Percentiles rank a stretch among this genome's conserved stretches.
phyloP scores from a whole-genome alignment of 2,888 invertebrate species.

The Pimpla rufipes region DNA sequence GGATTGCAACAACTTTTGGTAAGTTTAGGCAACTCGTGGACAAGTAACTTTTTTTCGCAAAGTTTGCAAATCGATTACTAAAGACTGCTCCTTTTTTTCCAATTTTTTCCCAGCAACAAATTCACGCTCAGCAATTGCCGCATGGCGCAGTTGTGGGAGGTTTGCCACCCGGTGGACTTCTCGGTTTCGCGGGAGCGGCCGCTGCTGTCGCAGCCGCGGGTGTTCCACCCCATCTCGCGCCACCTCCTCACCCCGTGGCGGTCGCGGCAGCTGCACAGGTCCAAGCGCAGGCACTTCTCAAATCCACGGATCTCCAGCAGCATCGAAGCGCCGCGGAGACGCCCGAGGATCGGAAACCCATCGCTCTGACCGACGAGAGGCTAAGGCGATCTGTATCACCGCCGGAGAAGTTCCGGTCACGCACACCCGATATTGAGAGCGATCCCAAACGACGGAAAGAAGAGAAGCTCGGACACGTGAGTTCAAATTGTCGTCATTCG shows the following conservation, averaged over 20 bases:
- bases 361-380: constrained; percentile 86
- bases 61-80: background rate
- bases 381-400: constrained; percentile 92
- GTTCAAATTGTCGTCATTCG: constrained; percentile 83
- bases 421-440: constrained; percentile 91
- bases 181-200: constrained; percentile 86
- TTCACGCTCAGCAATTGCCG: constrained; percentile 94
- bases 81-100: constrained; percentile 31
- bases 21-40: constrained; percentile 86
- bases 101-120: constrained; percentile 90
- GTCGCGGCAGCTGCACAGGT: constrained; percentile 85
- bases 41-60: background rate
- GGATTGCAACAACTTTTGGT: constrained; percentile 97
- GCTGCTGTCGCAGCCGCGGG: constrained; percentile 86
- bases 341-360: constrained; percentile 88
- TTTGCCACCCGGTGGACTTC: constrained; percentile 86
- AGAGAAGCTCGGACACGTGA: constrained; percentile 94
- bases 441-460: constrained; percentile 93
- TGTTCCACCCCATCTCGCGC: constrained; percentile 87
- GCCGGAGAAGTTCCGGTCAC: constrained; percentile 93
- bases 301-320: constrained; percentile 86
- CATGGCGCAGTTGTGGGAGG: constrained; percentile 87
- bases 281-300: constrained; percentile 78
- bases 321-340: constrained; percentile 85
- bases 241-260: constrained; percentile 86